Evolutionary conservation across 2,113 vertebrate genomes (phyloP), one percentile per base, ranked within the genome.

Genomic region (Urocolius indicus): DNA sequence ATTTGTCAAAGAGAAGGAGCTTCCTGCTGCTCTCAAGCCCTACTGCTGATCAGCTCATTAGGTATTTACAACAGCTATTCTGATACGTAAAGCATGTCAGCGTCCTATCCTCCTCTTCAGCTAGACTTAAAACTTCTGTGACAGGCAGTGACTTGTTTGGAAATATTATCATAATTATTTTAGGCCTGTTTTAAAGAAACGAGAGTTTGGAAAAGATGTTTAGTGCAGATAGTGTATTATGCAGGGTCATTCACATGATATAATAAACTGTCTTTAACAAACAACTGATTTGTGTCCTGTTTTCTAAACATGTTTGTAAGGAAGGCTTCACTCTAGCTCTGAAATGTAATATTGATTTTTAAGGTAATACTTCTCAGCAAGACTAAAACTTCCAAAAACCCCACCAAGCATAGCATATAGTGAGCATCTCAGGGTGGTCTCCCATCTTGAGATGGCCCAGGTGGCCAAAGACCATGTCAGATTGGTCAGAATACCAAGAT

Each of bases 201-300:
- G 24, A 66, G 78, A 89, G n/a, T 48, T 86, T 94, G 74, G 66
- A 92, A 96, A 79, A 36, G 12, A 71, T 61, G 46, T 81, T 91
- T 87, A 54, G n/a, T 87, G 62, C 86, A 97, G 83, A 87, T 87
- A 74, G 92, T 69, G 86, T 83, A 73, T 93, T 78, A 51, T 12
- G 84, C 78, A 34, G 69, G 49, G 86, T 87, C 76, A 66, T 11
- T 45, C 55, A 73, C 46, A 9, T 5, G 34, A 61, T 46, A 36
- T 6, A 93, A 74, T 73, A 67, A 94, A 55, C 32, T 68, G 68
- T 17, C 82, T 88, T 91, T 90, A 88, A 90, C 62, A 92, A 90
- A 88, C 72, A 81, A 92, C 59, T 49, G 36, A 78, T 86, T 84
- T 90, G 30, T 52, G 26, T 86, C n/a, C 48, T 81, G 11, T 88